phyloP scores from a whole-genome alignment of 2,113 vertebrate species.

The Tringa solitaria region DNA sequence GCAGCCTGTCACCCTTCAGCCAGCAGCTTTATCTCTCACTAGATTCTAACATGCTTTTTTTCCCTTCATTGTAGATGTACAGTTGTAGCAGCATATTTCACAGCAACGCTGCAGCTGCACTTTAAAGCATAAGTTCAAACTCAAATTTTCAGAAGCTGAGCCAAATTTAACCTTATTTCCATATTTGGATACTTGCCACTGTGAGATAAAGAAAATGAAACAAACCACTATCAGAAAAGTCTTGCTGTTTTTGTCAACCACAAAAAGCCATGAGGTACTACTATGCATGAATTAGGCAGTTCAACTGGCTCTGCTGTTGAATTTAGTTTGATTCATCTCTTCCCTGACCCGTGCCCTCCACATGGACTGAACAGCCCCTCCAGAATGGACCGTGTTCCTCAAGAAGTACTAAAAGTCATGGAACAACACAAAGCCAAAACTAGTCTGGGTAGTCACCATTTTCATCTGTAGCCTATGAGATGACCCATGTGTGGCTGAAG shows the following conservation, averaged over 20 bases:
- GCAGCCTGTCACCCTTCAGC: background rate
- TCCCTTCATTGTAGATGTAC: background rate
- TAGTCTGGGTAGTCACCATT: background rate
- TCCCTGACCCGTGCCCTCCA: background rate
- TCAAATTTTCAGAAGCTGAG: background rate
- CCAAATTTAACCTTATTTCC: slow-evolving; percentile 26
- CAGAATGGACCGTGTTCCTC: fast-evolving
- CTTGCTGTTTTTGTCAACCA: background rate
- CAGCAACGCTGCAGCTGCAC: background rate
- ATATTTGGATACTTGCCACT: background rate
- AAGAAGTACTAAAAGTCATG: background rate
- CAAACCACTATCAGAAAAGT: background rate
- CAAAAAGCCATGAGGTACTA: background rate
- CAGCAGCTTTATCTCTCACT: background rate
- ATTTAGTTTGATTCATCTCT: background rate
- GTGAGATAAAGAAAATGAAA: background rate
- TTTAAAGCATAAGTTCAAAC: background rate
- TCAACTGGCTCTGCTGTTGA: background rate
- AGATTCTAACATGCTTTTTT: background rate
- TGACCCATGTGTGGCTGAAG: background rate
- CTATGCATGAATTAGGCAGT: background rate
- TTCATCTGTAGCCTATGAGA: background rate
- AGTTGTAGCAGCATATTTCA: background rate
- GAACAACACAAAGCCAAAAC: background rate
- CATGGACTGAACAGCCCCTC: background rate